These are phyloP conservation scores for Anolis carolinensis DNA, from an alignment of 2,113 vertebrate genomes.

Conservation along the genomic window DNA sequence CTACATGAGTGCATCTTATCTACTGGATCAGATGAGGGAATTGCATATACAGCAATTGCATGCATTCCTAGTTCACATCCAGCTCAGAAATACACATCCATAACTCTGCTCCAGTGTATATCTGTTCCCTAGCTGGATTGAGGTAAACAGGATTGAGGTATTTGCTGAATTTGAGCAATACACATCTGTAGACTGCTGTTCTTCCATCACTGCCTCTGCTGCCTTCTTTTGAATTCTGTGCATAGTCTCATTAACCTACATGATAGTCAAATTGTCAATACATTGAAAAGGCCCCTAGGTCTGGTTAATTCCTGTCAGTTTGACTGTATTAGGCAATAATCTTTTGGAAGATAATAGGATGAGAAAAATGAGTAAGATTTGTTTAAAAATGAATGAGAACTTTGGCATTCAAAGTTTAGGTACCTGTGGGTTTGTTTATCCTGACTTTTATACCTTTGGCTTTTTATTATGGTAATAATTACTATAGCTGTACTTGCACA, in stretches of 20 bases:
- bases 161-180: neutral
- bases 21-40: neutral
- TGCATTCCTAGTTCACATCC: neutral
- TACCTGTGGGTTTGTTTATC: neutral
- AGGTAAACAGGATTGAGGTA: neutral
- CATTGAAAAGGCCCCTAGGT: slow-evolving; percentile 36
- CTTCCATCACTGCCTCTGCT: neutral
- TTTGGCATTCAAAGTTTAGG: neutral
- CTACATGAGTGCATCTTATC: neutral
- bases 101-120: neutral
- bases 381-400: neutral
- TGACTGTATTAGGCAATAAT: slow-evolving; percentile 28
- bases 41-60: neutral
- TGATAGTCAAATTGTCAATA: slow-evolving; percentile 40
- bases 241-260: slow-evolving; percentile 16
- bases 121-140: neutral
- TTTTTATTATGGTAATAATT: neutral
- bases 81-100: neutral
- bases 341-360: slow-evolving; percentile 39
- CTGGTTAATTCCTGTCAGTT: slow-evolving; percentile 38
- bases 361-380: slow-evolving; percentile 26
- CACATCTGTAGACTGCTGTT: neutral
- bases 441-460: neutral
- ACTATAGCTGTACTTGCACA: too few species aligned
- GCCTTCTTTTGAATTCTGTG: slow-evolving; percentile 3